Percentiles rank a stretch among this genome's conserved stretches.
Evolutionary conservation across 2,797 vertebrate species (phyloP).

Genomic region (Tragelaphus eurycerus): DNA sequence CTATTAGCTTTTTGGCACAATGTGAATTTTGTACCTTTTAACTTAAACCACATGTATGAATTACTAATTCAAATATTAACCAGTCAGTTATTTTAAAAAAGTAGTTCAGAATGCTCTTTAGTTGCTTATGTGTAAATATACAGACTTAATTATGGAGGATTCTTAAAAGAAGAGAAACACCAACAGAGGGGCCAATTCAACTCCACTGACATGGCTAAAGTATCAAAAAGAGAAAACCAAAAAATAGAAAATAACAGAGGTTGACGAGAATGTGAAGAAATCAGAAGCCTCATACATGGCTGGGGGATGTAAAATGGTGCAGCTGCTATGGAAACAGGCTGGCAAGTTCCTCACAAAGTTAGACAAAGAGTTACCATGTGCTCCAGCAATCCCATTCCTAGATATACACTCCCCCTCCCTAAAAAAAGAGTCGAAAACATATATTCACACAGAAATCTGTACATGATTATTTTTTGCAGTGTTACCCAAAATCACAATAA

Average conservation of each 20-base stretch:
- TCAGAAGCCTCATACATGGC: background rate
- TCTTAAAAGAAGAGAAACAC: background rate
- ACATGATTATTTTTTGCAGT: background rate
- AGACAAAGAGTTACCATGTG: background rate
- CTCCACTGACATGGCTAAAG: background rate
- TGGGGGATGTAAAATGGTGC: background rate
- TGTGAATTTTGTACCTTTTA: background rate
- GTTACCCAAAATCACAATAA: background rate
- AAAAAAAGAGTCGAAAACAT: background rate
- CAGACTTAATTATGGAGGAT: background rate
- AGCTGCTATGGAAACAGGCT: background rate
- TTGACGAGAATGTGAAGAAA: background rate
- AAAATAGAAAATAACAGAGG: background rate
- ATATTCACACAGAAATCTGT: background rate
- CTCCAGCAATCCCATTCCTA: background rate
- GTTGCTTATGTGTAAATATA: background rate
- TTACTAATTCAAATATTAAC: background rate
- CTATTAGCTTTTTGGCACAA: background rate
- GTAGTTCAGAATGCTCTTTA: background rate
- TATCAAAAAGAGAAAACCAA: background rate
- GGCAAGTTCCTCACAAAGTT: background rate
- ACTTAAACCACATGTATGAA: background rate
- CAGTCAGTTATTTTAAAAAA: background rate
- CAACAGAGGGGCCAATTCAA: background rate
- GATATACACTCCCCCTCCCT: background rate